Conservation (phyloP, 2,888 invertebrate species). For the Drosophila meridiana region DNA sequence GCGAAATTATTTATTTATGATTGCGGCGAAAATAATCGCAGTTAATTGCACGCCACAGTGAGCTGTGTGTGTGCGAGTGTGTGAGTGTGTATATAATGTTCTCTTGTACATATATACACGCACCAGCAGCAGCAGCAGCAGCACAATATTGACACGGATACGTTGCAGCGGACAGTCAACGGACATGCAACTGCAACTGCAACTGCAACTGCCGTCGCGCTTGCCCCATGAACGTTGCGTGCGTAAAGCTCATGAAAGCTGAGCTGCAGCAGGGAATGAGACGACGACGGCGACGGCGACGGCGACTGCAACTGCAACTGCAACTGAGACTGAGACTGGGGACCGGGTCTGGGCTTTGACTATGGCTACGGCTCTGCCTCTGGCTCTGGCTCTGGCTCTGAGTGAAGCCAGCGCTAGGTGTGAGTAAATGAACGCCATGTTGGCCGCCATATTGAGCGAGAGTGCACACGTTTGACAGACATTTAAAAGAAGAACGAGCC, state of each 20-base stretch:
- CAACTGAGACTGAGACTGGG: conserved; percentile 3
- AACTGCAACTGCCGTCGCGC: conserved; percentile 52
- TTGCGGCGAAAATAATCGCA: conserved; percentile 82
- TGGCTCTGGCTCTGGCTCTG: conserved; percentile 13
- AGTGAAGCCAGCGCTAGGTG: conserved; percentile 45
- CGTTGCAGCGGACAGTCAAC: conserved; percentile 51
- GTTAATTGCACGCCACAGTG: conserved; percentile 80
- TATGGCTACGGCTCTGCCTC: conserved; percentile 8
- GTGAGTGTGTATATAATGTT: conserved; percentile 23
- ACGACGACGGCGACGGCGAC: background rate
- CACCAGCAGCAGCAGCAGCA: conserved; percentile 22
- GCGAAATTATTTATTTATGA: conserved; percentile 83
- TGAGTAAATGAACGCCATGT: conserved; percentile 79
- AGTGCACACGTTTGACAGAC: conserved; percentile 62
- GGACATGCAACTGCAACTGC: conserved; percentile 61
- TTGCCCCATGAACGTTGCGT: conserved; percentile 65
- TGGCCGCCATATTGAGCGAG: conserved; percentile 80
- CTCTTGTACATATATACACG: conserved; percentile 24
- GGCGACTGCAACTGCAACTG: background rate
- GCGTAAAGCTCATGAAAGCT: conserved; percentile 74
- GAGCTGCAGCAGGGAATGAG: conserved; percentile 34
- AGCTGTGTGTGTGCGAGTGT: conserved; percentile 22
- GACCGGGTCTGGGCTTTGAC: conserved; percentile 8
- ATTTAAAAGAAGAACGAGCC: conserved; percentile 66
- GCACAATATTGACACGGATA: conserved; percentile 37